These are phyloP conservation scores for Nymphalis io DNA, from an alignment of 1,140 invertebrate species.

Conservation along the genomic window DNA sequence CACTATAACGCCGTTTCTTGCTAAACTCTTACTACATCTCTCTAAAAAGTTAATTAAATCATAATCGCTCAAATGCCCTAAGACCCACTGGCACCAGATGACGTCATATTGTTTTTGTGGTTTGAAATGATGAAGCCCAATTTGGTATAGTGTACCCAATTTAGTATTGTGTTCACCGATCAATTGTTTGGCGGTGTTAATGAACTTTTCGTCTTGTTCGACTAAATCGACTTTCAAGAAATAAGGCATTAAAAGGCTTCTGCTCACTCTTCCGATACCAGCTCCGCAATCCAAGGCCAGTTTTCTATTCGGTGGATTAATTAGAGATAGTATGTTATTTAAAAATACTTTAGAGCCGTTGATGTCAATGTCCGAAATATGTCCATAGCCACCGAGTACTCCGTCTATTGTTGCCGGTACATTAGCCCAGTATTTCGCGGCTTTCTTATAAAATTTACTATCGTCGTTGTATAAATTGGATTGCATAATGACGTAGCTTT, in stretches of 20 bases:
- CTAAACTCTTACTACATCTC: conserved; percentile 86
- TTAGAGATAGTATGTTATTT: conserved; percentile 82
- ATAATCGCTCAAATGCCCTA: conserved; percentile 93
- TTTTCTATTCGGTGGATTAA: conserved; percentile 82
- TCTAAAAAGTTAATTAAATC: conserved; percentile 94
- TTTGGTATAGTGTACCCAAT: conserved; percentile 84
- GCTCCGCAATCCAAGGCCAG: conserved; percentile 97
- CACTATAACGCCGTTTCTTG: conserved; percentile 89
- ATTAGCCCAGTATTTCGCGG: conserved; percentile 90
- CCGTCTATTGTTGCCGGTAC: conserved; percentile 94
- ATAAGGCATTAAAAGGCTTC: conserved; percentile 91
- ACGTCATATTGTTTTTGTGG: conserved; percentile 92
- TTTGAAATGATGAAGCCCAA: conserved; percentile 90
- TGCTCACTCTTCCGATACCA: conserved; percentile 97
- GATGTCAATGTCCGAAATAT: conserved; percentile 92
- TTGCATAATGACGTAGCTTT: conserved; percentile 21
- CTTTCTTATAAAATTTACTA: conserved; percentile 85
- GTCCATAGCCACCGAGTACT: conserved; percentile 96
- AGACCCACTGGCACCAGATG: conserved; percentile 99
- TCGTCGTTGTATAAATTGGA: conserved; percentile 41
- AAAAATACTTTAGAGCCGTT: conserved; percentile 92
- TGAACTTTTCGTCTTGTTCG: conserved; percentile 90
- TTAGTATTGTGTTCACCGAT: conserved; percentile 56
- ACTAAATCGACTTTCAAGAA: conserved; percentile 96
- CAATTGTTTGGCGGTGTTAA: conserved; percentile 59